Conservation (phyloP, 2,797 vertebrate genomes). For the Champsocephalus gunnari region DNA sequence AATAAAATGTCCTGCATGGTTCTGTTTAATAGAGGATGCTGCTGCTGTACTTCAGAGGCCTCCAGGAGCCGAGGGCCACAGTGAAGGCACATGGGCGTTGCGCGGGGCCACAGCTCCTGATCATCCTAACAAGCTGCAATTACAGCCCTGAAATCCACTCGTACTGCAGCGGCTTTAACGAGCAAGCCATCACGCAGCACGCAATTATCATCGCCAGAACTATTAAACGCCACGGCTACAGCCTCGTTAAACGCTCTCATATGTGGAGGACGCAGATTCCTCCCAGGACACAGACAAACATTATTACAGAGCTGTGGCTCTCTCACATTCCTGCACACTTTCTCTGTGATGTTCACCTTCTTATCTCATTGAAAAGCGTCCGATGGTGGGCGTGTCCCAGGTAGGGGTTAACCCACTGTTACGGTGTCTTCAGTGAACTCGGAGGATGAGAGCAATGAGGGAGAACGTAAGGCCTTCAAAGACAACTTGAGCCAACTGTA, state of each 20-base stretch:
- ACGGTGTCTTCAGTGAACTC: conserved; percentile 37
- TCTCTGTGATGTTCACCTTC: background rate
- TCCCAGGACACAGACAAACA: conserved; percentile 69
- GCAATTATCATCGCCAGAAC: conserved; percentile 82
- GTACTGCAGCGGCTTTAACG: conserved; percentile 80
- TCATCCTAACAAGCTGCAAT: conserved; percentile 83
- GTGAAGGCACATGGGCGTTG: conserved; percentile 41
- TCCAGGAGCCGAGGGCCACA: conserved; percentile 43
- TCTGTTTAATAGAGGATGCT: conserved; percentile 32
- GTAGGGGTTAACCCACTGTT: conserved; percentile 34
- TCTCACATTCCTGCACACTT: background rate
- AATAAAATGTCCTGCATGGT: conserved; percentile 34
- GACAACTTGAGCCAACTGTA: background rate
- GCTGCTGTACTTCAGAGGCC: conserved; percentile 32
- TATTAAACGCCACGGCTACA: conserved; percentile 79
- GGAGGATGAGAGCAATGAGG: conserved; percentile 12
- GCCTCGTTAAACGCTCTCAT: conserved; percentile 80
- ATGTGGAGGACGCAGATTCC: conserved; percentile 71
- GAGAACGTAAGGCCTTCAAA: conserved; percentile 4
- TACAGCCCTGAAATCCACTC: conserved; percentile 79
- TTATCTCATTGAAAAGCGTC: conserved; percentile 51
- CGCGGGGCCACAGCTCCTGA: conserved; percentile 71
- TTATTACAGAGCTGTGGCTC: background rate
- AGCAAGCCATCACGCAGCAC: conserved; percentile 80
- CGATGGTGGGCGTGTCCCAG: conserved; percentile 71